Percentiles rank a stretch among this genome's conserved stretches.
These are phyloP conservation scores for Hylaeus volcanicus DNA, from an alignment of 1,140 invertebrate species.

Conservation along the genomic window DNA sequence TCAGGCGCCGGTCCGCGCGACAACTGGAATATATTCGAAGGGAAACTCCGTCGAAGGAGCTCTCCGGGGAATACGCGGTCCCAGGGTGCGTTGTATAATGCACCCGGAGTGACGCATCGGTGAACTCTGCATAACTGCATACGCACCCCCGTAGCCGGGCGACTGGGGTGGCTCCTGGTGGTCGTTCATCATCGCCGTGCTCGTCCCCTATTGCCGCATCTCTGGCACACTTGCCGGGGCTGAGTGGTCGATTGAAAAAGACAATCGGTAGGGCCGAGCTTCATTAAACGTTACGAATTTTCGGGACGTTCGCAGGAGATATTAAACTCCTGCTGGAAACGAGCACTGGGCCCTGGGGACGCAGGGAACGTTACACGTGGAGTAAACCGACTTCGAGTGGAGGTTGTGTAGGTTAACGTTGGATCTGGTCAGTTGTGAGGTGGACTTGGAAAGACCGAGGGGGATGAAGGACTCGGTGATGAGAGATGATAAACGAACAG, in stretches of 20 bases:
- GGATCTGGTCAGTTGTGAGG: no score
- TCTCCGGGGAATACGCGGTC: slow-evolving; percentile 58
- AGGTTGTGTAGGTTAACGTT: no score
- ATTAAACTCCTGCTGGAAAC: background rate
- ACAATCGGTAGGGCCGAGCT: slow-evolving; percentile 35
- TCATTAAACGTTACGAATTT: slow-evolving; percentile 44
- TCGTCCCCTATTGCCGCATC: slow-evolving; percentile 41
- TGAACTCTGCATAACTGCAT: slow-evolving; percentile 73
- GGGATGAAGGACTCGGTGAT: no score
- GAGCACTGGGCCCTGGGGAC: background rate
- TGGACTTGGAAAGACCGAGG: no score
- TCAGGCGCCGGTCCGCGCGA: slow-evolving; percentile 53
- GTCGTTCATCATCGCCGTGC: slow-evolving; percentile 68
- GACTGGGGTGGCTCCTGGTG: slow-evolving; percentile 46
- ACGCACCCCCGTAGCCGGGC: slow-evolving; percentile 62
- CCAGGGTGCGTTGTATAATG: slow-evolving; percentile 67
- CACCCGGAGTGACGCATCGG: slow-evolving; percentile 70
- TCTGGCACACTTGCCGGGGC: slow-evolving; percentile 32
- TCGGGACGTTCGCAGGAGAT: background rate
- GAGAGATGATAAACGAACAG: no score
- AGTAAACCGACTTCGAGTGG: no score
- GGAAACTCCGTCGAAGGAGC: slow-evolving; percentile 51
- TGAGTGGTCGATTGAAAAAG: slow-evolving; percentile 47
- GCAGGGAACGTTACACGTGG: no score
- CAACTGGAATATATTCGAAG: slow-evolving; percentile 58